Base-by-base conservation (phyloP, 2,888 invertebrate species). In the Alloscopus bannaensis region DNA sequence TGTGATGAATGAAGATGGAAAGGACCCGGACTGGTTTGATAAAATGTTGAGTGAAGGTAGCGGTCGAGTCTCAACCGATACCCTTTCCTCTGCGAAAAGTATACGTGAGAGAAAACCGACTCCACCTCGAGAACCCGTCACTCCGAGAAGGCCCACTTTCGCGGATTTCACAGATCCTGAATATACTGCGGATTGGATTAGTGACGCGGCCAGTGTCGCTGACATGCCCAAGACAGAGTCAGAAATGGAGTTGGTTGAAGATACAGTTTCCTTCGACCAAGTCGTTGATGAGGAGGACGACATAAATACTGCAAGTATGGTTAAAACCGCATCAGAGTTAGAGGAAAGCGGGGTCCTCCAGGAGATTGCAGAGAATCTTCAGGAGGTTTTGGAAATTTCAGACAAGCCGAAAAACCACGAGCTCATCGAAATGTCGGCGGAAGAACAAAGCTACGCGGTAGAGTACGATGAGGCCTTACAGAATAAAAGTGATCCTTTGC, bases 161-260 rank as follows among this genome's bases (percentile, higher is more conserved):
- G 31, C 16, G 22, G n/a, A 28, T 3, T 11, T 50, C 3, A 52
- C 26, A 4, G 76, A 76, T 26, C 76, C 76, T 1, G 76, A 76
- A n/a, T 81, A 73, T 31, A 81, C 68, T 0, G 81, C 77, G 6
- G 81, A 81, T 26, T 81, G 71, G 60, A 73, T 77, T 0, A 77
- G 68, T 28, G 81, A 76, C 22, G 47, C 22, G 2, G 68, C 60
- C 1, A 40, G 62, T 24, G 24, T 18, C 2, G n/a, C 20, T 6
- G 29, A 57, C 1, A 36, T 36, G 6, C 36, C 36, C 13, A 36
- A 8, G 18, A 45, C n/a, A 45, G 45, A 45, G n/a, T 45, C 45
- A 3, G 45, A 11, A 45, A 18, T 16, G 0, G 73, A 68, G 18
- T 60, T 40, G 1, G 18, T 60, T 28, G 66, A n/a, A 31, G 6